Base-by-base conservation (phyloP, 2,888 invertebrate genomes). In the Aspidiotus destructor region DNA sequence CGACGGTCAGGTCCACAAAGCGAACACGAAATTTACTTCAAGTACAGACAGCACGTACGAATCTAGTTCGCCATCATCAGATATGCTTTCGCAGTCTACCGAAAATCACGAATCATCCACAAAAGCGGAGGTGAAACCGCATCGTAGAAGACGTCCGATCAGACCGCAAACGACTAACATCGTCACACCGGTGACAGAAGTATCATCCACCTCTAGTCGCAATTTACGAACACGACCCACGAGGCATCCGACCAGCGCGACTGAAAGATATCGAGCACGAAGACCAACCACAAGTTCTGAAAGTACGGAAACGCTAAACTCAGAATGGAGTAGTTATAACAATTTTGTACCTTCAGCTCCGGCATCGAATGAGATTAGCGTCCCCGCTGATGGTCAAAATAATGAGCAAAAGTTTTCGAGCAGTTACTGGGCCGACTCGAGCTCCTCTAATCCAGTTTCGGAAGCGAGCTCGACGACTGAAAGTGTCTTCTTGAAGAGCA, bases 221-320 rank as follows among this genome's bases (percentile, higher is more conserved):
- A 70, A 68, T 60, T 70, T 62, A 8, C 13, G 70, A 41, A 71
- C 67, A 7, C 57, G 67, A 67, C 48, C 67, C 6, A 69, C 70
- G 6, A 69, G 70, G 6, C 68, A 70, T 16, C 65, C 70, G 1
- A 58, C 64, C 44, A 57, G 70, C 11, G 65, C 65, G 1, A 70
- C 68, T 8, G 70, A 69, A 42, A 60, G 73, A 57, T 71, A 72
- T 15, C 69, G 73, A 16, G 71, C 70, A 8, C 62, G 71, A 16
- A 71, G 72, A 16, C 73, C 72, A 8, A 69, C 72, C 7, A 70
- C 70, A 7, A 81, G 75, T 72, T 75, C 76, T 48, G 74, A 73
- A 8, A 72, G 74, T 15, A 73, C 72, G 9, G 70, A 71, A 11
- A 76, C 72, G 11, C 52, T 40, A 10, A 70, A 44, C n/a, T 28